Conservation (phyloP, 2,113 vertebrate species). For the Ramphastos sulfuratus region DNA sequence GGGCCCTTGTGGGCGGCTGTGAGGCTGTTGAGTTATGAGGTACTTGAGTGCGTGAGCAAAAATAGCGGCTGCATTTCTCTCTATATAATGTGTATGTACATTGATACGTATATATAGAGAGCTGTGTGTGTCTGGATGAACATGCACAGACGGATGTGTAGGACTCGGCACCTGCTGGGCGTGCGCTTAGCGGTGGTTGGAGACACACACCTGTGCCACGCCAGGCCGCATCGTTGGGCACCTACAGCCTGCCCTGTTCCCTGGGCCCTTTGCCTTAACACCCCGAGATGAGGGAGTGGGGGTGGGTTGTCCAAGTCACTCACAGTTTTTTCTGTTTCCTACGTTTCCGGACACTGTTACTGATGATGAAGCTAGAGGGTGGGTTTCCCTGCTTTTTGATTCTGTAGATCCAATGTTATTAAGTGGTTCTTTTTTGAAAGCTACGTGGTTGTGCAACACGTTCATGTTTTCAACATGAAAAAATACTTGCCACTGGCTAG, state of each 20-base stretch:
- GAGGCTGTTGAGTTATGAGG: not conserved
- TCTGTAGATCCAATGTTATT: fast-evolving
- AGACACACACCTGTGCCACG: fast-evolving
- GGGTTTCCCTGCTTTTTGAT: not conserved
- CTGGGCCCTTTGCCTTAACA: not conserved
- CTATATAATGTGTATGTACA: fast-evolving
- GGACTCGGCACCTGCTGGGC: fast-evolving
- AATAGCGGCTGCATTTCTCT: not conserved
- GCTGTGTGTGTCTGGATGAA: fast-evolving
- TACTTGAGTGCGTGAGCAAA: not conserved
- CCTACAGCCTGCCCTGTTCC: fast-evolving
- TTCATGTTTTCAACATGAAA: not conserved
- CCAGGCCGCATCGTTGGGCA: fast-evolving
- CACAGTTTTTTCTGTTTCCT: fast-evolving
- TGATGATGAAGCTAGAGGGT: not conserved
- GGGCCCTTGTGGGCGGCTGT: not conserved
- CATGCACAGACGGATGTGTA: fast-evolving
- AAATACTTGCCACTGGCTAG: not conserved
- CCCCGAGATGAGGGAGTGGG: too few relatives aligned
- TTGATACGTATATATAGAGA: fast-evolving
- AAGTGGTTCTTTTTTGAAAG: not conserved
- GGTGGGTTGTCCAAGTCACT: fast-evolving
- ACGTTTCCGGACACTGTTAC: not conserved
- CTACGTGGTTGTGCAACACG: not conserved
- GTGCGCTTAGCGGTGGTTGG: not conserved